phyloP scores from a whole-genome alignment of 2,888 invertebrate genomes.

The Fragum whitleyi region DNA sequence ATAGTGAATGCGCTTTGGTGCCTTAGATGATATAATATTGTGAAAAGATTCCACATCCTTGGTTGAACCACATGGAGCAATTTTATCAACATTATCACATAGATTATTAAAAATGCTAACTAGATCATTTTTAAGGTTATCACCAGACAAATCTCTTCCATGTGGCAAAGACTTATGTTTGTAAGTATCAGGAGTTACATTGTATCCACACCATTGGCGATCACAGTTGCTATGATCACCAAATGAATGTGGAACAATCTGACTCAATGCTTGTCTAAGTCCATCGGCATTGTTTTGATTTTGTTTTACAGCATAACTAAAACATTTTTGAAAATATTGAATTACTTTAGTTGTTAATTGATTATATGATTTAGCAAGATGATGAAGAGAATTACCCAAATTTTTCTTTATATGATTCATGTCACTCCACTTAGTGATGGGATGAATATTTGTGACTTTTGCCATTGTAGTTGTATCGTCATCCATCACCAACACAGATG shows the following conservation, averaged over 20 bases:
- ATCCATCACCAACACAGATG: neutral
- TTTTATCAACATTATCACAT: neutral
- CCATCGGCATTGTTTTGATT: neutral
- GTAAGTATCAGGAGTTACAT: neutral
- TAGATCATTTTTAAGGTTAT: conserved; percentile 12
- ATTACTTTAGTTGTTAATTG: neutral
- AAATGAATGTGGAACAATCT: conserved; percentile 6
- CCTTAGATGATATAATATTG: neutral
- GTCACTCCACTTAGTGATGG: neutral
- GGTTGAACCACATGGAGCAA: neutral
- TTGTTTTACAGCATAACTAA: conserved; percentile 5
- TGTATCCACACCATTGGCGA: no score
- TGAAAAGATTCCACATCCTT: conserved; percentile 6
- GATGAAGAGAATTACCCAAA: conserved; percentile 14
- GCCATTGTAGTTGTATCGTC: no score
- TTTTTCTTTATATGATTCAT: conserved; percentile 45
- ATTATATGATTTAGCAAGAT: neutral
- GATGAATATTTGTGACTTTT: no score
- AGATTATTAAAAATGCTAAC: neutral
- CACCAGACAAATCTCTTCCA: conserved; percentile 31
- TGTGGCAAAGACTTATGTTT: conserved; percentile 19
- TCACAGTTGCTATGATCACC: conserved; percentile 6
- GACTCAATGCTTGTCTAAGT: neutral
- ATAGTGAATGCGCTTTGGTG: conserved; percentile 9
- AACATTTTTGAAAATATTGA: neutral